Percentiles rank a stretch among this genome's conserved stretches.
phyloP scores from a whole-genome alignment of 2,888 invertebrate species.

The Acronicta psi region DNA sequence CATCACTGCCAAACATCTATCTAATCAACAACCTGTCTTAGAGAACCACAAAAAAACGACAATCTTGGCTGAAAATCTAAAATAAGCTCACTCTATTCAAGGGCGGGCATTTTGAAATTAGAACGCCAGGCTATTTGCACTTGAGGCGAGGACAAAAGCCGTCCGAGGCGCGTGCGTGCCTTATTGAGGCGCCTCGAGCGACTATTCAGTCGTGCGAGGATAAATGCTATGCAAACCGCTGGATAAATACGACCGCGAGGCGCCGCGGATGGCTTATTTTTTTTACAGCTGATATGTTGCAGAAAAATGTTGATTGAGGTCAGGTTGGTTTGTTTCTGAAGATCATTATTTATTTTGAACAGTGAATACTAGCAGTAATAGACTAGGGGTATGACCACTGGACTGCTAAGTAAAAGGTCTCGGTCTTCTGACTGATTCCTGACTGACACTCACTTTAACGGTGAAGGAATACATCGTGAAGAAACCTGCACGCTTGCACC shows the following conservation, averaged over 20 bases:
- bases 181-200: conserved; percentile 66
- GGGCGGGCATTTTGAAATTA: conserved; percentile 80
- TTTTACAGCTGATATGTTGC: conserved; percentile 34
- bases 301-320: conserved; percentile 37
- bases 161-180: conserved; percentile 70
- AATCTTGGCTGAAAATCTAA: conserved; percentile 62
- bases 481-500: no score
- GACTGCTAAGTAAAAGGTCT: no score
- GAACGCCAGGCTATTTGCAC: conserved; percentile 84
- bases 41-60: conserved; percentile 26
- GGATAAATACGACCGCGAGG: conserved; percentile 58
- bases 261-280: conserved; percentile 27
- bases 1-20: conserved; percentile 7
- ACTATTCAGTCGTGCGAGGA: conserved; percentile 60
- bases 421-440: no score
- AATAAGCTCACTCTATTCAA: conserved; percentile 69
- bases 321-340: conserved; percentile 21
- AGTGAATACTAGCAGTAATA: no score
- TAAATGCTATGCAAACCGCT: conserved; percentile 63
- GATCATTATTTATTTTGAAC: conserved; percentile 1
- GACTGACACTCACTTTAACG: no score
- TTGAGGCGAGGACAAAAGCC: conserved; percentile 76
- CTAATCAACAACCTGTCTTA: conserved; percentile 3
- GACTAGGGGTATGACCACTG: no score
- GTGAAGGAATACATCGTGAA: no score